phyloP scores from a whole-genome alignment of 2,113 vertebrate genomes.

The Anthoscopus minutus region DNA sequence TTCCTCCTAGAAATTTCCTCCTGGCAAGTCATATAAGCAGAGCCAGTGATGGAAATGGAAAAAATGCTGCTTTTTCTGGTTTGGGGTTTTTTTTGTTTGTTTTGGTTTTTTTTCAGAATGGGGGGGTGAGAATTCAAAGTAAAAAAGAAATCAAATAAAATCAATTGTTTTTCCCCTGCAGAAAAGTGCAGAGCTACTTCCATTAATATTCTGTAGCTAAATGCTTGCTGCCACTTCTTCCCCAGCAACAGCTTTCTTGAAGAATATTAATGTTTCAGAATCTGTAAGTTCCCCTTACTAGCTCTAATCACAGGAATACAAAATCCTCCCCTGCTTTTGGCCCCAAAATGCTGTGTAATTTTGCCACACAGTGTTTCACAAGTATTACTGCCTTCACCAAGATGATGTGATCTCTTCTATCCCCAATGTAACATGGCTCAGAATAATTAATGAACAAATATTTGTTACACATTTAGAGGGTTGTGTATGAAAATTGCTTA shows the following conservation, averaged over 20 bases:
- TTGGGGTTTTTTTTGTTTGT: too few species aligned
- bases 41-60: neutral
- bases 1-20: neutral
- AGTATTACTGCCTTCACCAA: neutral
- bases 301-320: neutral
- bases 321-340: neutral
- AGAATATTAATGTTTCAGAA: neutral
- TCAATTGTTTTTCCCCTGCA: neutral
- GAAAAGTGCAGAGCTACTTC: neutral
- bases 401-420: neutral
- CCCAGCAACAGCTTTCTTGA: neutral
- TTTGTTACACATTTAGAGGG: neutral
- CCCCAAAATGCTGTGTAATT: neutral
- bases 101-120: too few species aligned
- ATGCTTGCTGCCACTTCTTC: neutral
- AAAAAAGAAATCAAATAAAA: neutral
- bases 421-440: fast-evolving
- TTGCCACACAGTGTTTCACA: neutral
- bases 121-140: neutral
- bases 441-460: neutral
- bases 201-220: conserved; percentile 33
- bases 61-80: neutral
- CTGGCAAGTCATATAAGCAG: neutral
- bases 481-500: neutral
- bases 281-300: neutral